Conservation (phyloP, 2,888 invertebrate species). For the Schizotus pectinicornis region DNA sequence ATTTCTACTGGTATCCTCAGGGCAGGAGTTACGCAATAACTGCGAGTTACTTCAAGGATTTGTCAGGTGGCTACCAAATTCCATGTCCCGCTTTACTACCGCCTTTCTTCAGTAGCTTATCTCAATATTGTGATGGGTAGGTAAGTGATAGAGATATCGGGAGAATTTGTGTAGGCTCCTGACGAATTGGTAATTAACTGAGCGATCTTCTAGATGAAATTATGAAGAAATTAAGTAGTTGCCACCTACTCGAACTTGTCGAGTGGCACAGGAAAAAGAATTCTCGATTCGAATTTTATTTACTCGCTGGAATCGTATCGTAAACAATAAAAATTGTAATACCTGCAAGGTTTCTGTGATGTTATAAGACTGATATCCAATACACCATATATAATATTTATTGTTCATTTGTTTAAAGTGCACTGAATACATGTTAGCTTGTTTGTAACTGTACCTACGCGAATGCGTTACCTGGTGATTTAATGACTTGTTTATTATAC, state of each 20-base stretch:
- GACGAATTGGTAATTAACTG: too few relatives aligned
- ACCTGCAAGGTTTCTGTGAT: slow-evolving; percentile 35
- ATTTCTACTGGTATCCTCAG: too few relatives aligned
- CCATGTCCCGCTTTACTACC: too few relatives aligned
- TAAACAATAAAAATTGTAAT: not conserved
- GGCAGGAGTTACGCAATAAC: too few relatives aligned
- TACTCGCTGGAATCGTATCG: not conserved
- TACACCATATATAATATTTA: slow-evolving; percentile 47
- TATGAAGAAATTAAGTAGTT: too few relatives aligned
- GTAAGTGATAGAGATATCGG: too few relatives aligned
- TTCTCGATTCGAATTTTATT: not conserved
- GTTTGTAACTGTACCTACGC: slow-evolving; percentile 49
- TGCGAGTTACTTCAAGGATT: too few relatives aligned
- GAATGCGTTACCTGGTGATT: slow-evolving; percentile 41
- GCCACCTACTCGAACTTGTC: too few relatives aligned
- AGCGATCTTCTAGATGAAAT: slow-evolving; percentile 2
- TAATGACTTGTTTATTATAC: slow-evolving; percentile 43
- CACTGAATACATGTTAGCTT: slow-evolving; percentile 47
- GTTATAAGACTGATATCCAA: slow-evolving; percentile 41
- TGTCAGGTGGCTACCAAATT: too few relatives aligned
- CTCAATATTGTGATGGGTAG: too few relatives aligned
- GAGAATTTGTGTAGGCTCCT: too few relatives aligned
- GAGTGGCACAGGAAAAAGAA: slow-evolving; percentile 9
- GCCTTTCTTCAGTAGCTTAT: too few relatives aligned
- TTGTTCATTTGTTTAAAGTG: slow-evolving; percentile 46